phyloP scores from a whole-genome alignment of 1,140 invertebrate genomes.

The Lasioglossum albipes region DNA sequence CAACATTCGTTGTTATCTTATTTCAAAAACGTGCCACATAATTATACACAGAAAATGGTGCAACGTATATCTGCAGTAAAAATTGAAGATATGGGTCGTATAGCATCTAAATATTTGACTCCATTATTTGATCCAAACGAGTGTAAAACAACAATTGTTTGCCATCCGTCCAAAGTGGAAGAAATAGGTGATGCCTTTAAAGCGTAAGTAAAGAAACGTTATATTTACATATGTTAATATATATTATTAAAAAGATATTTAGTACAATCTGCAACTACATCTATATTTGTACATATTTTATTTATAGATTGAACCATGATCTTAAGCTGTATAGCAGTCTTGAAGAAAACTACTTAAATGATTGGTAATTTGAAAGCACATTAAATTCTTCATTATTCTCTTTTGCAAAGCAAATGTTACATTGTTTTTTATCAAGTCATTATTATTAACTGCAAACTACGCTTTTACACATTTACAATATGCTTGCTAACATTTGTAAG shows the following conservation, averaged over 20 bases:
- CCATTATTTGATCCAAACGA: conserved; percentile 83
- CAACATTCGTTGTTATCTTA: conserved; percentile 86
- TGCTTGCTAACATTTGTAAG: not conserved
- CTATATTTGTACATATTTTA: conserved; percentile 43
- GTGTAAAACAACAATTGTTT: conserved; percentile 85
- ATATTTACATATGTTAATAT: conserved; percentile 56
- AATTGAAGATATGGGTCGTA: conserved; percentile 83
- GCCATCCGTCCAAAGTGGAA: conserved; percentile 87
- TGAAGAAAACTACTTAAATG: conserved; percentile 81
- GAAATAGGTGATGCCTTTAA: conserved; percentile 85
- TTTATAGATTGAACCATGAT: conserved; percentile 78
- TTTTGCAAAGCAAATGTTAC: conserved; percentile 12
- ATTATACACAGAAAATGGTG: conserved; percentile 87
- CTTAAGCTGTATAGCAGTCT: conserved; percentile 79
- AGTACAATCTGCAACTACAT: conserved; percentile 46
- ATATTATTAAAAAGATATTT: conserved; percentile 55
- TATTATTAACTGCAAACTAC: not conserved
- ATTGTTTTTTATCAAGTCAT: not conserved
- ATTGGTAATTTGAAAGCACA: conserved; percentile 59
- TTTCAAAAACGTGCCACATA: conserved; percentile 84
- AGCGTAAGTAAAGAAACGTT: conserved; percentile 80
- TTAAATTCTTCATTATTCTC: not conserved
- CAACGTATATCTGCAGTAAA: conserved; percentile 85
- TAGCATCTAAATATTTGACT: conserved; percentile 86
- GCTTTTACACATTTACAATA: conserved; percentile 1